Evolutionary conservation across 2,113 vertebrate species (phyloP), one percentile per base, ranked within the genome.

Genomic region (Oncorhynchus gorbuscha): DNA sequence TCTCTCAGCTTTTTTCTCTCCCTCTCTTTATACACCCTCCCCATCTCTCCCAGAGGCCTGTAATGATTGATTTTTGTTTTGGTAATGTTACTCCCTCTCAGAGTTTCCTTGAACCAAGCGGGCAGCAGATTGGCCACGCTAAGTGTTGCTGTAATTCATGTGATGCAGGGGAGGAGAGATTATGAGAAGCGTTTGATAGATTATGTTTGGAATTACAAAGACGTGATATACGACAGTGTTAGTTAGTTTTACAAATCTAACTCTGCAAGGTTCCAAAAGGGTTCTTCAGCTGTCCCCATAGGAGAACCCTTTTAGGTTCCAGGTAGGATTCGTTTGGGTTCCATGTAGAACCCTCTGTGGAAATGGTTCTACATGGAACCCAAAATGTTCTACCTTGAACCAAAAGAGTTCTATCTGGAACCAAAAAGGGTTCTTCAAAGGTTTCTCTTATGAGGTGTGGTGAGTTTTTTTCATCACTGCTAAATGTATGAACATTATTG

Each of bases 51-150:
- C 74, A 55, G 51, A 55, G 51, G 51, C 51, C 16, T 14, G 4
- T 55, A 55, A 18, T 83, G 45, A 74, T 82, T 80, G 86, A 86
- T 88, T 81, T 88, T 80, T 84, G 74, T 90, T 85, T 88, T 78
- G 51, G 66, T 81, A 80, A 84, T 80, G 73, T 70, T 83, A 55
- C 71, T 71, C 67, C 62, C 32, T 55, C 5, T 1, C 75, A 72
- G 12, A 9, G 67, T 83, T 88, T 82, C 78, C 75, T 86, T 86
- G 69, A 82, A 79, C 70, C 83, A 77, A 85, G 74, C 77, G 14
- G 51, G 51, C 11, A 51, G 78, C 73, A 78, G 76, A 67, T 32
- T 74, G 61, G 64, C 74, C 72, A 32, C 82, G 30, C n/a, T 61
- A 72, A 83, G 71, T 82, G 74, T 73, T 76, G 75, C 70, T 75